phyloP scores from a whole-genome alignment of 2,888 invertebrate genomes.

The Penaeus monodon region DNA sequence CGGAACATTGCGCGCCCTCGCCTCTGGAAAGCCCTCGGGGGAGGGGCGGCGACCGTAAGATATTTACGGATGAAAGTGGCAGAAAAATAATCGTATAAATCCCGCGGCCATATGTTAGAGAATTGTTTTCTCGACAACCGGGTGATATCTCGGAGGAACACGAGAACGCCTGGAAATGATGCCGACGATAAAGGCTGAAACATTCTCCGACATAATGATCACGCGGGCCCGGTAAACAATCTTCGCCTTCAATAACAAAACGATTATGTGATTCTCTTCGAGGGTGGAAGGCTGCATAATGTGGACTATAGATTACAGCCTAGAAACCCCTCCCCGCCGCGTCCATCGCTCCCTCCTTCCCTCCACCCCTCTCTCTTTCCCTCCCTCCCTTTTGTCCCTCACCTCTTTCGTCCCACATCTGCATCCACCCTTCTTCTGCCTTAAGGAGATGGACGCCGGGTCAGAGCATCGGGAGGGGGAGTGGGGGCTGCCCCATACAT shows the following conservation, averaged over 20 bases:
- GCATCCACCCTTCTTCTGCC: background rate
- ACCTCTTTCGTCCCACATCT: background rate
- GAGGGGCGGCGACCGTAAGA: conserved; percentile 10
- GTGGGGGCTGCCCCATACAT: background rate
- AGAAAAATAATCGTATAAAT: background rate
- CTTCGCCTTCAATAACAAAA: conserved; percentile 41
- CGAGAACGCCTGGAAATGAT: conserved; percentile 25
- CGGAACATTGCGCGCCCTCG: conserved; percentile 35
- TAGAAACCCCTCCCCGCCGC: background rate
- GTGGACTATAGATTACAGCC: conserved; percentile 3
- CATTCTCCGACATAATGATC: conserved; percentile 48
- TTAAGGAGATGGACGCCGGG: background rate
- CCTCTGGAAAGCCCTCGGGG: background rate
- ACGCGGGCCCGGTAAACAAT: conserved; percentile 42
- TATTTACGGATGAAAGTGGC: conserved; percentile 33
- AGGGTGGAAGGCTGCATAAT: background rate
- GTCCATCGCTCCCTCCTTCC: background rate
- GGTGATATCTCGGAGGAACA: conserved; percentile 45
- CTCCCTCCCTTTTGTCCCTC: background rate
- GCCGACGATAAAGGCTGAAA: conserved; percentile 43
- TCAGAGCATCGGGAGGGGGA: too few relatives aligned
- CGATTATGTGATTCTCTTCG: conserved; percentile 14
- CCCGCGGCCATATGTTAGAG: conserved; percentile 23
- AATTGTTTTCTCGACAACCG: conserved; percentile 30
- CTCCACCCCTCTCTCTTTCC: background rate